Base-by-base conservation (phyloP, 2,113 vertebrate genomes). In the Scomber colias region DNA sequence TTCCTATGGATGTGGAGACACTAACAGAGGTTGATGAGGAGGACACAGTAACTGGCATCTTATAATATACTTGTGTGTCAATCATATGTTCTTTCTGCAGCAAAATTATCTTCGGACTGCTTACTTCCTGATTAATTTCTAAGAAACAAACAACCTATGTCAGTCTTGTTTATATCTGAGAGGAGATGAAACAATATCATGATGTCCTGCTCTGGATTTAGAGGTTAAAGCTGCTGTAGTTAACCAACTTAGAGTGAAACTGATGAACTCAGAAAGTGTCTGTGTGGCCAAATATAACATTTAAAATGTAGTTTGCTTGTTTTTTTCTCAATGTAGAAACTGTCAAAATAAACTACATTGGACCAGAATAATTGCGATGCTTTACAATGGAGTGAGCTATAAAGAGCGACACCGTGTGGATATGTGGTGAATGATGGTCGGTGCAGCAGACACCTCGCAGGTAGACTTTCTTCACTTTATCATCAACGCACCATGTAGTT, bases 381-480 rank as follows among this genome's bases (percentile, higher is more conserved):
- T 40, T 40, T 7, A 40, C 35, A 40, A 40, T 40, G 8, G 35
- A 70, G 14, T 16, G 30, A 61, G 76, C 31, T 73, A 46, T 48
- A 24, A 80, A 89, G 82, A 16, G 90, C 82, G 92, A 78, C 92
- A 75, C 80, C 88, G 16, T 66, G 89, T 92, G 92, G 90, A 59
- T 70, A 71, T 50, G 17, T 11, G 11, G 21, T n/a, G 72, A 77
- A 84, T 21, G 55, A 78, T 12, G 48, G 3, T 27, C 24, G 24
- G 24, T 27, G 24, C 24, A 27, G 27, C 48, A 49, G 30, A 71
- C 64, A 64, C 67, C 59, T 73, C 57, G 1, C 79, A 67, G 74
- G 67, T 62, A 71, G 4, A 56, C 11, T 4, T 3, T 24, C 10
- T 30, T 9, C 15, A 0, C 40, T 50, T 13, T 0, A 44, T 16